Base-by-base conservation (phyloP, 1,140 invertebrate species). In the Pseudomyrmex dendroicus region DNA sequence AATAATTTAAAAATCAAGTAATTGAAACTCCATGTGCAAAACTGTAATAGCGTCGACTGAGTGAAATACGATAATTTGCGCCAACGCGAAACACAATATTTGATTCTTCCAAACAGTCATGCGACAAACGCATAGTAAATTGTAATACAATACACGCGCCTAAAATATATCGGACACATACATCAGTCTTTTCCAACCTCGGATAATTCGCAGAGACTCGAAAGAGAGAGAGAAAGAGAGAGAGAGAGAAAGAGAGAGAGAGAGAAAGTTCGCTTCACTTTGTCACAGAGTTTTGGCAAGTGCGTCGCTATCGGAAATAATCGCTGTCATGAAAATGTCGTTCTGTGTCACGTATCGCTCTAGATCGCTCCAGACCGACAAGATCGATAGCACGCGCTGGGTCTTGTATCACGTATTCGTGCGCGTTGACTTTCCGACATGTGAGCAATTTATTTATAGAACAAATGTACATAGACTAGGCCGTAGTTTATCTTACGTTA, bases 361-460 rank as follows among this genome's bases (percentile, higher is more conserved):
- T 54, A 66, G 61, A 66, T 13, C 17, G 62, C 48, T 76, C 73
- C 44, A 77, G 62, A 66, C 35, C 12, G 22, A 44, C 48, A 54
- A 77, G 73, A 77, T 77, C 73, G 62, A 77, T 77, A 77, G 50
- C 62, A 35, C 5, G 13, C 48, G 17, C 64, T n/a, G 13, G 22
- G 35, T 35, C 35, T 10, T 22, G 62, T 63, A 48, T 62, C 20
- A 67, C 17, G 64, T 77, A 56, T 77, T 77, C 73, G 66, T 54
- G 35, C 62, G 48, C 48, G 48, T 67, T 54, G 54, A 66, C 62
- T 66, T 66, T 56, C 48, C 48, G 73, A 66, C 54, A 15, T 44
- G 35, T 63, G 44, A 77, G 63, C 22, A 52, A 77, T 22, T 56
- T 77, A 68, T 77, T 68, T 77, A 68, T 68, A 77, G 74, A 67